Percentiles rank a stretch among this genome's conserved stretches.
Evolutionary conservation across 1,140 invertebrate species (phyloP).

Genomic region (Plutomurus gul): DNA sequence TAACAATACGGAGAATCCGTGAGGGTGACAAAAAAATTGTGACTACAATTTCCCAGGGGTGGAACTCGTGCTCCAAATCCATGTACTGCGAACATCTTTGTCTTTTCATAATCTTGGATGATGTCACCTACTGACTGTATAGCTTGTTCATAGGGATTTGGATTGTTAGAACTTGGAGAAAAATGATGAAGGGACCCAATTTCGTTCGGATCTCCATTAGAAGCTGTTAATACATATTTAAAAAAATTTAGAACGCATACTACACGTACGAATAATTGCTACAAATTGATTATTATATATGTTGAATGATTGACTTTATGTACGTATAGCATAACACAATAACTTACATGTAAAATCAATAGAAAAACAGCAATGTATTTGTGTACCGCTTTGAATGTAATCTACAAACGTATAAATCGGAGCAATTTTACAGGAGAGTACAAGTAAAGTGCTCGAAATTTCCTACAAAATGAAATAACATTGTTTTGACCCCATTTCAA

Average conservation of each 20-base stretch:
- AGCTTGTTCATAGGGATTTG: conserved; percentile 67
- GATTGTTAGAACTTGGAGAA: conserved; percentile 51
- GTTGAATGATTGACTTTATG: background rate
- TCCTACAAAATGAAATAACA: conserved; percentile 31
- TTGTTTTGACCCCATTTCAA: background rate
- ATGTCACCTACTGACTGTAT: conserved; percentile 67
- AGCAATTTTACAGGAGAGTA: conserved; percentile 55
- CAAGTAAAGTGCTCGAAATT: conserved; percentile 3
- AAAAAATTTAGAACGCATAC: background rate
- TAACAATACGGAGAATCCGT: conserved; percentile 64
- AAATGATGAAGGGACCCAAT: conserved; percentile 65
- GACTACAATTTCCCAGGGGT: conserved; percentile 62
- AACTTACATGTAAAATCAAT: conserved; percentile 69
- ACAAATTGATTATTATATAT: background rate
- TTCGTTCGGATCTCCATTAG: conserved; percentile 67
- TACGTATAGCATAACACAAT: background rate
- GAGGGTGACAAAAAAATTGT: conserved; percentile 67
- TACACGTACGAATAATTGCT: background rate
- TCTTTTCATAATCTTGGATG: conserved; percentile 67
- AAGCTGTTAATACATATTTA: conserved; percentile 61
- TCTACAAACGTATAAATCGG: conserved; percentile 64
- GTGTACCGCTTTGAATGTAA: conserved; percentile 65
- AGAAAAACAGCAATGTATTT: conserved; percentile 62
- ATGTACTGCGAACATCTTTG: conserved; percentile 64
- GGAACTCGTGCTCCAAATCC: conserved; percentile 66